Evolutionary conservation across 2,888 invertebrate genomes (phyloP).

Genomic region (Tridacna gigas): DNA sequence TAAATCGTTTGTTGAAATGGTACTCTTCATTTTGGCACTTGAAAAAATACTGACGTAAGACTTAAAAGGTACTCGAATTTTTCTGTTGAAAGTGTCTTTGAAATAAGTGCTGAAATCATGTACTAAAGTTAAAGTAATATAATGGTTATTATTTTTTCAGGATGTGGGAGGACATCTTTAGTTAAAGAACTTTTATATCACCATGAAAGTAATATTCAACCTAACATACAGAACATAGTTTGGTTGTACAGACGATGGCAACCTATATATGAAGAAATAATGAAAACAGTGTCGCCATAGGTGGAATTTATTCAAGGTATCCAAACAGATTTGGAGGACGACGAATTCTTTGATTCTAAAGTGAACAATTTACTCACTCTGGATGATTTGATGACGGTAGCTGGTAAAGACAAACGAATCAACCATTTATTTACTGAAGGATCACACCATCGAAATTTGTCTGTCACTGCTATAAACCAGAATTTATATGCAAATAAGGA

Average conservation of each 20-base stretch:
- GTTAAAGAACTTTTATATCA: conserved; percentile 30
- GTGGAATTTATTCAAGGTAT: conserved; percentile 59
- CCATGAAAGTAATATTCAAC: conserved; percentile 29
- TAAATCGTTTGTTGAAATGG: too few relatives aligned
- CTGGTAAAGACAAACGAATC: conserved; percentile 37
- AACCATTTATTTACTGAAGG: conserved; percentile 49
- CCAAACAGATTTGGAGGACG: conserved; percentile 42
- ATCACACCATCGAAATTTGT: conserved; percentile 28
- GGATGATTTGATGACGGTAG: conserved; percentile 42
- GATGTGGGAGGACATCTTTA: conserved; percentile 37
- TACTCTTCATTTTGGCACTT: too few relatives aligned
- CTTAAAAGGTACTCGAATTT: too few relatives aligned
- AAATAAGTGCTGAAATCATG: too few relatives aligned
- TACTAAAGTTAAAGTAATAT: too few relatives aligned
- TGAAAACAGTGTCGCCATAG: conserved; percentile 27
- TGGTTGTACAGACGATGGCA: conserved; percentile 62
- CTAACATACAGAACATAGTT: conserved; percentile 49
- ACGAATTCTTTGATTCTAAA: conserved; percentile 44
- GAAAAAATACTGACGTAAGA: too few relatives aligned
- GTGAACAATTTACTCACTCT: conserved; percentile 53
- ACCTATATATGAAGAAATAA: conserved; percentile 38
- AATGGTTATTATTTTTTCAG: conserved; percentile 5
- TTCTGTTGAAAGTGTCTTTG: too few relatives aligned
- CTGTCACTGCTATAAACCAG: conserved; percentile 30
- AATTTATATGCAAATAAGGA: conserved; percentile 35